phyloP scores from a whole-genome alignment of 2,797 vertebrate genomes.

The Sciurus vulgaris region DNA sequence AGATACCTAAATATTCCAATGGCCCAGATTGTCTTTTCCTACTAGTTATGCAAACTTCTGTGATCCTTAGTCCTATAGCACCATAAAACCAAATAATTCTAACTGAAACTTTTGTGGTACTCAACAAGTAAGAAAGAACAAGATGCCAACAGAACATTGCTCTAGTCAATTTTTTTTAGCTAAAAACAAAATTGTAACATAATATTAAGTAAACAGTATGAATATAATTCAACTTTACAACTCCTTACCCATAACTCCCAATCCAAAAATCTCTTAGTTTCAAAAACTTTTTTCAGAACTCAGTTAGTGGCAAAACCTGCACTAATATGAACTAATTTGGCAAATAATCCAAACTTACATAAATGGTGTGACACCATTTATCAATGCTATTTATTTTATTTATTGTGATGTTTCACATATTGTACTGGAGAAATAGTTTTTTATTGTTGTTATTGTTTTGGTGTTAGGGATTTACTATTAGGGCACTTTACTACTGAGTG shows the following conservation, averaged over 20 bases:
- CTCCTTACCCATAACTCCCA: neutral
- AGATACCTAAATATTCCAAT: neutral
- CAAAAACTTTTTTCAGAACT: neutral
- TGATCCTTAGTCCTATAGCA: neutral
- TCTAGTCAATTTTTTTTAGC: neutral
- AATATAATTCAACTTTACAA: neutral
- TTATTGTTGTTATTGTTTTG: no score
- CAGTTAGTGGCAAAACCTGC: neutral
- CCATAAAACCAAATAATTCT: neutral
- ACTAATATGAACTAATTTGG: neutral
- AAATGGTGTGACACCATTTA: neutral
- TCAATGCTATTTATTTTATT: neutral
- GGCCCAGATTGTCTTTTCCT: neutral
- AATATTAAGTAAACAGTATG: neutral
- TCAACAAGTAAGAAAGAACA: neutral
- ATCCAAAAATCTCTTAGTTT: neutral
- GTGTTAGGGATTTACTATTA: no score
- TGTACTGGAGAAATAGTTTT: neutral
- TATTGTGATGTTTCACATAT: neutral
- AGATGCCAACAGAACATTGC: neutral
- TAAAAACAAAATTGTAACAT: neutral
- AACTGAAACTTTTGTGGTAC: neutral
- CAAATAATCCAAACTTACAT: neutral
- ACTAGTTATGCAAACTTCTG: neutral
- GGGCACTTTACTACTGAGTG: no score